phyloP scores from a whole-genome alignment of 2,888 invertebrate species.

The Capitulum mitella region DNA sequence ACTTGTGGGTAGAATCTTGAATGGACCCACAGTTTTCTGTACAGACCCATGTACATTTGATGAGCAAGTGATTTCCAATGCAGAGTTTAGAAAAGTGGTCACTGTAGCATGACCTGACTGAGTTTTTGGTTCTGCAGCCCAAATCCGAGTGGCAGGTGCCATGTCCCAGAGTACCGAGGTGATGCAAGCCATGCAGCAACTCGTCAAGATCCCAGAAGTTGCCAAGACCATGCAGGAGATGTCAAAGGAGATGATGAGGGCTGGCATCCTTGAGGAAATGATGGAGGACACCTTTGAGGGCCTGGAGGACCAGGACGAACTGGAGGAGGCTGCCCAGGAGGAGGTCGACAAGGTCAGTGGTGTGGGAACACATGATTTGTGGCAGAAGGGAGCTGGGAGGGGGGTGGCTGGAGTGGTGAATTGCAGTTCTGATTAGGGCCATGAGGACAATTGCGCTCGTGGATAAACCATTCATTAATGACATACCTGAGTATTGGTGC shows the following conservation, averaged over 20 bases:
- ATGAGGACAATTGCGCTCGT: too few species aligned
- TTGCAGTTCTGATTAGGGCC: too few species aligned
- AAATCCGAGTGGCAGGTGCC: conserved; percentile 78
- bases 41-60: too few species aligned
- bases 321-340: conserved; percentile 91
- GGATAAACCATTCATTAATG: neutral
- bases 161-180: conserved; percentile 94
- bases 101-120: neutral
- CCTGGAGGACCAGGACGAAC: conserved; percentile 80
- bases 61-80: too few species aligned
- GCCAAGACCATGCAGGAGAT: conserved; percentile 94
- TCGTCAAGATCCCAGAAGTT: conserved; percentile 85
- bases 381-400: neutral
- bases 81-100: too few species aligned
- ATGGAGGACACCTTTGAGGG: conserved; percentile 93
- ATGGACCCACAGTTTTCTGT: too few species aligned
- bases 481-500: neutral
- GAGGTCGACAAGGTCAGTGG: conserved; percentile 76
- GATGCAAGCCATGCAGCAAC: conserved; percentile 93
- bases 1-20: neutral
- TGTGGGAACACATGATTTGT: neutral
- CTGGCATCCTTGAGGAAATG: conserved; percentile 99
- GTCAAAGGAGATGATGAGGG: conserved; percentile 98
- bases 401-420: too few species aligned
- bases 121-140: conserved; percentile 58